Conservation (phyloP, 1,140 invertebrate genomes). For the Hormaphis cornu region DNA sequence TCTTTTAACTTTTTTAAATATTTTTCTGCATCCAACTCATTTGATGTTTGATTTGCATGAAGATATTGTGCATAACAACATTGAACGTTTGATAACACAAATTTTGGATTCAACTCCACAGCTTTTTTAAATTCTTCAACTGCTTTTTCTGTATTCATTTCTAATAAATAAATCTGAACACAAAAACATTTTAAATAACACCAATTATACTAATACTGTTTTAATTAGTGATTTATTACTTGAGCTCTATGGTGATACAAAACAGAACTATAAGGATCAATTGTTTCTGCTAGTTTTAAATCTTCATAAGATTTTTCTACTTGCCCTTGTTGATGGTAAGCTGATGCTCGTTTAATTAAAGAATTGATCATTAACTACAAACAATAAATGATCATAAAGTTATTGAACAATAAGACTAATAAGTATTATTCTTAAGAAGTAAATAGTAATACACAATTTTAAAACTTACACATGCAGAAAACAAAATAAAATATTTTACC, state of each 20-base stretch:
- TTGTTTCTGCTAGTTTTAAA: slow-evolving; percentile 62
- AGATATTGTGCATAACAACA: slow-evolving; percentile 75
- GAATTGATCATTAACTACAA: slow-evolving; percentile 64
- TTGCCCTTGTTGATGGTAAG: slow-evolving; percentile 69
- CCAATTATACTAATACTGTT: neutral
- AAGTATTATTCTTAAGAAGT: no score
- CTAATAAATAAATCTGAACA: slow-evolving; percentile 64
- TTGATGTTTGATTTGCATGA: slow-evolving; percentile 45
- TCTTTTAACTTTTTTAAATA: slow-evolving; percentile 62
- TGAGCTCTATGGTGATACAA: slow-evolving; percentile 72
- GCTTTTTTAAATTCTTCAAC: slow-evolving; percentile 73
- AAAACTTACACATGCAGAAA: neutral
- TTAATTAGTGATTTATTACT: slow-evolving; percentile 43
- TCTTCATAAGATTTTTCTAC: slow-evolving; percentile 62
- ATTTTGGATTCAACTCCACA: slow-evolving; percentile 67
- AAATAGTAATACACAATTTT: neutral
- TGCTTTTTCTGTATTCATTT: slow-evolving; percentile 70
- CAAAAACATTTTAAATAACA: neutral
- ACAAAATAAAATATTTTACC: slow-evolving; percentile 36
- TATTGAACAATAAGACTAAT: no score
- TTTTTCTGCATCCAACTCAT: slow-evolving; percentile 37
- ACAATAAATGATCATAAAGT: no score
- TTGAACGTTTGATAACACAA: slow-evolving; percentile 74
- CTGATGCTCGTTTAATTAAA: slow-evolving; percentile 76
- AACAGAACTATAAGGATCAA: slow-evolving; percentile 72